Base-by-base conservation (phyloP, 2,888 invertebrate genomes). In the Limenitis camilla region DNA sequence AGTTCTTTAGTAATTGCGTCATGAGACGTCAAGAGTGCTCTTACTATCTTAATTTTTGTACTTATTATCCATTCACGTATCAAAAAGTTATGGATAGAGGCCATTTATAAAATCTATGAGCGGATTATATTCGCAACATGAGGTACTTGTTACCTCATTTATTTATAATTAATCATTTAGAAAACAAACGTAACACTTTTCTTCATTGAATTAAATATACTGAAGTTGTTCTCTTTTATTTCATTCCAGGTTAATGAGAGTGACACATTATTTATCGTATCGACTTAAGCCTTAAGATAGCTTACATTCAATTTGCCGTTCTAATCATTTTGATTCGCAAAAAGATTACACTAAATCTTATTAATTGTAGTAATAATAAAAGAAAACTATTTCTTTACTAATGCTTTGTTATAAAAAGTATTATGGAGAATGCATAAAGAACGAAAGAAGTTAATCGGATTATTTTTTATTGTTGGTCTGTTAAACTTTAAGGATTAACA, bases 311-410 rank as follows among this genome's bases (percentile, higher is more conserved):
- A 55, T 48, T 52, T 48, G 43, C 40, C 40, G 38, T 19, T 40
- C 31, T 27, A 44, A 55, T 52, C 38, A 44, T n/a, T 41, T 39
- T 28, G 28, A 33, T 40, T 19, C 44, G 40, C 40, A 36, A 55
- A 42, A 52, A 52, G 52, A 55, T 55, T 55, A 48, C 35, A 40
- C 33, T 49, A 53, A 55, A 44, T 47, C 29, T 55, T 10, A 52
- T 28, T 44, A 40, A 44, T 30, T 51, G 32, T 51, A 32, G 42
- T 36, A 38, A 29, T 36, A 38, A 35, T n/a, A 35, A 10, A 35
- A n/a, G 35, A 8, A 10, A 36, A 36, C 10, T 10, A 36, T 10
- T 10, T 36, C 6, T n/a, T 36, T 36, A 10, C n/a, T 10, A 36
- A 36, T 10, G 10, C 6, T 36, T 0, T 36, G 8, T 36, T 36